Evolutionary conservation across 1,140 invertebrate genomes (phyloP).

Genomic region (Liolophura sinensis): DNA sequence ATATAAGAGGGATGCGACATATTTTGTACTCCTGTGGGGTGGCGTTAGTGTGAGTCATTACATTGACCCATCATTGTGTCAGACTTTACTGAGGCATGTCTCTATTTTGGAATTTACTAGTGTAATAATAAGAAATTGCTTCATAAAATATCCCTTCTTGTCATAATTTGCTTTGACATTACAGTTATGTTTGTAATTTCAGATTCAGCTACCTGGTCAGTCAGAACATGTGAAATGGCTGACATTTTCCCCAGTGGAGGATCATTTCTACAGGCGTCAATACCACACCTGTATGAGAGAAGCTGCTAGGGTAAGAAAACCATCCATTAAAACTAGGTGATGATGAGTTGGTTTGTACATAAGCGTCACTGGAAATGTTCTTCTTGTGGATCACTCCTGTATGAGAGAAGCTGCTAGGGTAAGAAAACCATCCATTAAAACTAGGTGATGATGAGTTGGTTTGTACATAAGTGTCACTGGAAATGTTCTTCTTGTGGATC

Average conservation of each 20-base stretch:
- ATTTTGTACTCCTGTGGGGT: too few relatives aligned
- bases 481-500: conserved; percentile 20
- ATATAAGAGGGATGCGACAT: too few relatives aligned
- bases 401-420: conserved; percentile 51
- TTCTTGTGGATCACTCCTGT: conserved; percentile 52
- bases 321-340: not conserved
- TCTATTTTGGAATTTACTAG: conserved; percentile 18
- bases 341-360: not conserved
- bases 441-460: not conserved
- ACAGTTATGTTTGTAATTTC: conserved; percentile 5
- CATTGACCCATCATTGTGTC: too few relatives aligned
- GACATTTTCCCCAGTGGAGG: conserved; percentile 66
- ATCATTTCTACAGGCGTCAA: conserved; percentile 66
- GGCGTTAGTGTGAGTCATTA: too few relatives aligned
- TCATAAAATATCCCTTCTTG: too few relatives aligned
- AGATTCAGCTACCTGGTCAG: conserved; percentile 61
- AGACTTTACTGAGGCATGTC: conserved; percentile 21
- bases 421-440: not conserved
- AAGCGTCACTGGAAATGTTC: not conserved
- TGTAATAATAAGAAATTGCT: too few relatives aligned
- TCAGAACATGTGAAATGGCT: conserved; percentile 62
- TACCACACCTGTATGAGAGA: conserved; percentile 57
- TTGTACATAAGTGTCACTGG: not conserved
- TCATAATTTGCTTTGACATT: not conserved
- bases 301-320: conserved; percentile 39